Evolutionary conservation across 2,113 vertebrate species (phyloP).

Genomic region (Chroicocephalus ridibundus): DNA sequence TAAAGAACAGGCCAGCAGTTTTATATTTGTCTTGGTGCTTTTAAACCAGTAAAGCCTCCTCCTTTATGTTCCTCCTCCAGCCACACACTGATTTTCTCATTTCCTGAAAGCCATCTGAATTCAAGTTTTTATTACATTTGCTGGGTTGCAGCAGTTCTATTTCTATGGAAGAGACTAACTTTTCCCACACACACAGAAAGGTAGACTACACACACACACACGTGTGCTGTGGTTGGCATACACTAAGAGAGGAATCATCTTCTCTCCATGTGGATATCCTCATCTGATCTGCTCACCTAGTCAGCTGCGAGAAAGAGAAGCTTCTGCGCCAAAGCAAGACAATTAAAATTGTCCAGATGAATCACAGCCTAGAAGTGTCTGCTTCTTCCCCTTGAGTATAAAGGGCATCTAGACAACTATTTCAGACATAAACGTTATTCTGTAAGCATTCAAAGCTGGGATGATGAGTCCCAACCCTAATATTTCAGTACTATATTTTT

Average conservation of each 20-base stretch:
- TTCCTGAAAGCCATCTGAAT: conserved; percentile 41
- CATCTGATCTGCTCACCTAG: background rate
- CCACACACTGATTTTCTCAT: conserved; percentile 17
- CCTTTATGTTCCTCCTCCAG: background rate
- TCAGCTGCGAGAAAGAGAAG: background rate
- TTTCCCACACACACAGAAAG: background rate
- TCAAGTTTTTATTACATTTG: background rate
- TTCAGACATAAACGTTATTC: background rate
- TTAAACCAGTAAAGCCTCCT: background rate
- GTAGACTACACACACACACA: background rate
- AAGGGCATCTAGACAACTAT: background rate
- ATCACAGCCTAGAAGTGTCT: background rate
- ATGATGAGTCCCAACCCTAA: background rate
- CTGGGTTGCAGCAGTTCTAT: background rate
- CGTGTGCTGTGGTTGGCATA: background rate
- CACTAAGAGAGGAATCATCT: background rate
- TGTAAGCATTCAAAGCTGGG: background rate
- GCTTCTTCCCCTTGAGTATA: background rate
- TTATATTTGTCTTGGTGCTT: conserved; percentile 17
- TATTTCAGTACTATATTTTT: background rate
- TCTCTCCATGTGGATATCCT: background rate
- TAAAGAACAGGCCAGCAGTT: background rate
- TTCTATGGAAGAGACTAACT: background rate
- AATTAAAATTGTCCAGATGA: background rate
- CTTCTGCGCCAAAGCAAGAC: background rate